A percentile compares a stretch with the other conserved stretches of the same genome.
phyloP scores from a whole-genome alignment of 2,888 invertebrate genomes.

The Pollenia griseotomentosa region DNA sequence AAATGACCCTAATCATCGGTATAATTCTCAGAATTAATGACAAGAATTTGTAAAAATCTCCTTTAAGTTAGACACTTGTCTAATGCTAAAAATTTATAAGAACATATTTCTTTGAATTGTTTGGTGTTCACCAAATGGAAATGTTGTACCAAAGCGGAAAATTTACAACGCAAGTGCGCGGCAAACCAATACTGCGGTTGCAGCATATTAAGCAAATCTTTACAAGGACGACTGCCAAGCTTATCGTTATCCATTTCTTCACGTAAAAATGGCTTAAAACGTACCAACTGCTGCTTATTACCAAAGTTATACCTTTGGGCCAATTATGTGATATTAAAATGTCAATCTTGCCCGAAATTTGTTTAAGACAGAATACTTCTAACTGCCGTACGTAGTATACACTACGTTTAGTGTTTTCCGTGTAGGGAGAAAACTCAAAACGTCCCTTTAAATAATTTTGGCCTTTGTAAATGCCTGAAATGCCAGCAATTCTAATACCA shows the following conservation, averaged over 20 bases:
- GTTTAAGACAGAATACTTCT: no score
- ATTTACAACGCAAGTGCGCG: slow-evolving; percentile 98
- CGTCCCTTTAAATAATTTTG: no score
- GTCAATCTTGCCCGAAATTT: no score
- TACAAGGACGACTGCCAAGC: slow-evolving; percentile 94
- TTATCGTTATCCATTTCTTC: slow-evolving; percentile 92
- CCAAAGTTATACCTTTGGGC: no score
- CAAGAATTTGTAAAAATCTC: slow-evolving; percentile 94
- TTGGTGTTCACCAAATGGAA: background rate
- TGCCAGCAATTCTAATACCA: no score
- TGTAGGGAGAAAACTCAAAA: no score
- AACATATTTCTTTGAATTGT: no score
- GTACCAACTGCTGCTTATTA: slow-evolving; percentile 89
- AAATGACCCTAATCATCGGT: slow-evolving; percentile 82
- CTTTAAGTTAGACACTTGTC: slow-evolving; percentile 97
- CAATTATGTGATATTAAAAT: no score
- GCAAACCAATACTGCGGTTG: slow-evolving; percentile 98
- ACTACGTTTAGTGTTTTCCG: no score
- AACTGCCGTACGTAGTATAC: no score
- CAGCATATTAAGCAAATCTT: slow-evolving; percentile 91
- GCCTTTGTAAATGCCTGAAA: no score
- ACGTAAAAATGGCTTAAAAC: slow-evolving; percentile 92
- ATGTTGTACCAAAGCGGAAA: slow-evolving; percentile 94
- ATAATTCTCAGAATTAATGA: slow-evolving; percentile 87
- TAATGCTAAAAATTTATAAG: no score